These are phyloP conservation scores for Hyalella azteca DNA, from an alignment of 2,888 invertebrate genomes.

Conservation along the genomic window DNA sequence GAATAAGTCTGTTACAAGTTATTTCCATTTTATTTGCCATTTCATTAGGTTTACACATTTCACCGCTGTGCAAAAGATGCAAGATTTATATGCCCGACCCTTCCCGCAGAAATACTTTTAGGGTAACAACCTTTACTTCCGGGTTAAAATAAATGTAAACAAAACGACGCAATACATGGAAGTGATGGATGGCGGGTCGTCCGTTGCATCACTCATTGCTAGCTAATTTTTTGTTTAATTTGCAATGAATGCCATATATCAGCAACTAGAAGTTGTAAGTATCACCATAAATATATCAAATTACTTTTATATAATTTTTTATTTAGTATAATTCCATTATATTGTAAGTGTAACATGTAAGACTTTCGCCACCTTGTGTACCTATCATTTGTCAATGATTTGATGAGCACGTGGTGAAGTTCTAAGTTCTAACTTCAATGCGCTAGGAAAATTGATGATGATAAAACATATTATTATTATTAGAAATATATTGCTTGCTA, in stretches of 20 bases:
- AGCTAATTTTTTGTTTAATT: slow-evolving; percentile 3
- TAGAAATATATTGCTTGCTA: too few relatives aligned
- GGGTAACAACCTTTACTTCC: background rate
- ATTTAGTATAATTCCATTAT: background rate
- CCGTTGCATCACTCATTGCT: background rate
- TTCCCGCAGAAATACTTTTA: too few relatives aligned
- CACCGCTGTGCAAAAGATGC: too few relatives aligned
- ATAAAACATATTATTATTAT: too few relatives aligned
- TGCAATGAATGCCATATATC: slow-evolving; percentile 19
- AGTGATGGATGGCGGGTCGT: background rate
- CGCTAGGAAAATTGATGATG: too few relatives aligned
- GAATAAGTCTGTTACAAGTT: too few relatives aligned
- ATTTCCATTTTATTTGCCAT: too few relatives aligned
- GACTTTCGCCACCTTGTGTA: background rate
- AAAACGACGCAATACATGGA: slow-evolving; percentile 10
- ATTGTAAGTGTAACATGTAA: background rate
- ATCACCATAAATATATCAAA: background rate
- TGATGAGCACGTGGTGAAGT: background rate
- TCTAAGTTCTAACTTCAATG: too few relatives aligned
- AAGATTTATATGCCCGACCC: too few relatives aligned
- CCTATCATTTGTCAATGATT: background rate
- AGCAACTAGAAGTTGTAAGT: slow-evolving; percentile 27
- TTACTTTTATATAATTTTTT: background rate
- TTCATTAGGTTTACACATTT: too few relatives aligned
- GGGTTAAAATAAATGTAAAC: background rate